Percentiles rank a stretch among this genome's conserved stretches.
Evolutionary conservation across 1,140 invertebrate species (phyloP).

Genomic region (Calycopis cecrops): DNA sequence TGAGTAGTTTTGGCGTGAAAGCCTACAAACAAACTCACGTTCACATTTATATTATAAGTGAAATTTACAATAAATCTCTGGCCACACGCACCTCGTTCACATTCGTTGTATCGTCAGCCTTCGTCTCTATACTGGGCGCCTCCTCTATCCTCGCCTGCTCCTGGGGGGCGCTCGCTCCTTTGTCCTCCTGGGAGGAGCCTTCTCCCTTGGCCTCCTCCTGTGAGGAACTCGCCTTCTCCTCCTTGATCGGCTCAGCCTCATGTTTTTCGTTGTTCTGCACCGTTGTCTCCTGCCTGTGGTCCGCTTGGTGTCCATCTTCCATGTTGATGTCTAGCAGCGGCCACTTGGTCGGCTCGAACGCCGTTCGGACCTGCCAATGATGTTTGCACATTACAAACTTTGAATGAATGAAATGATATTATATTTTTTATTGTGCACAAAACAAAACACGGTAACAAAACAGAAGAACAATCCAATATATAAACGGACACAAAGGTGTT

Average conservation of each 20-base stretch:
- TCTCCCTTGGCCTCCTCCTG: slow-evolving; percentile 3
- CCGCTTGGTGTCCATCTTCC: slow-evolving; percentile 37
- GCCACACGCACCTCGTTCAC: background rate
- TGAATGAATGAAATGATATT: no score
- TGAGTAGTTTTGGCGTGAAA: no score
- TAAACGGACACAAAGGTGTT: no score
- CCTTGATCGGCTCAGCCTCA: slow-evolving; percentile 24
- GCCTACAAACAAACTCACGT: no score
- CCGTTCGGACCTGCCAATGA: slow-evolving; percentile 82
- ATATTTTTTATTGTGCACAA: no score
- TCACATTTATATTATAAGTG: no score
- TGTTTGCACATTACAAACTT: no score
- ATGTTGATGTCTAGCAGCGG: slow-evolving; percentile 83
- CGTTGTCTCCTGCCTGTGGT: slow-evolving; percentile 22
- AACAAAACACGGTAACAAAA: no score
- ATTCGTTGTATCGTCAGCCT: slow-evolving; percentile 8
- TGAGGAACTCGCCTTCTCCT: slow-evolving; percentile 3
- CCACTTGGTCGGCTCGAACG: slow-evolving; percentile 89
- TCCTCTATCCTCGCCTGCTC: slow-evolving; percentile 22
- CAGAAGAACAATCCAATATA: no score
- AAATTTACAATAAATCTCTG: no score
- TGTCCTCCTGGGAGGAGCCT: no score
- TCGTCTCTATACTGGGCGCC: slow-evolving; percentile 52
- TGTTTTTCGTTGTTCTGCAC: slow-evolving; percentile 13
- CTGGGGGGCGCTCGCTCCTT: background rate